phyloP scores from a whole-genome alignment of 2,113 vertebrate species.

The Myiagra hebetior region DNA sequence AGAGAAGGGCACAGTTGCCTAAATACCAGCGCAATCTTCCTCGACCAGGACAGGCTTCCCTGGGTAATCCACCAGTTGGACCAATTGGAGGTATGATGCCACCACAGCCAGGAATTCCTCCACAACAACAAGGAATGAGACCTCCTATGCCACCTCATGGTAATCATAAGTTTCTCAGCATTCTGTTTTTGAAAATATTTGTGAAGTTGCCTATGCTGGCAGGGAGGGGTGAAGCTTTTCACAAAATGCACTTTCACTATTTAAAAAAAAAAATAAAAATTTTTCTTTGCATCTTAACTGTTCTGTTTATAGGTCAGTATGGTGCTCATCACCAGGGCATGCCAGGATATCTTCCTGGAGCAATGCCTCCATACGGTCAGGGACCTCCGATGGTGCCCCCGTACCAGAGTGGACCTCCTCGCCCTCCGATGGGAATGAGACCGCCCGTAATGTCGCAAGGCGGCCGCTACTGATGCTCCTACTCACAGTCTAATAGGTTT shows the following conservation, averaged over 20 bases:
- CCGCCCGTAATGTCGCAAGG: constrained; percentile 98
- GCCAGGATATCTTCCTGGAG: constrained; percentile 93
- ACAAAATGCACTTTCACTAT: neutral
- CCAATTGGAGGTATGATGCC: constrained; percentile 92
- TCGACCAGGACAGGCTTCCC: constrained; percentile 85
- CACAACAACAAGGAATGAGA: constrained; percentile 92
- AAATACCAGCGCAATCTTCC: constrained; percentile 94
- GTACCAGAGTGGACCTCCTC: constrained; percentile 93
- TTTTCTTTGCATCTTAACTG: constrained; percentile 42
- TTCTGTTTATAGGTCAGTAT: constrained; percentile 88
- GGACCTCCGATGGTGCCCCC: constrained; percentile 94
- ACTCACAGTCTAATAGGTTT: constrained; percentile 90
- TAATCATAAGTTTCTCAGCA: constrained; percentile 52
- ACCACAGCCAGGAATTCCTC: constrained; percentile 85
- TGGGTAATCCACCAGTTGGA: constrained; percentile 84
- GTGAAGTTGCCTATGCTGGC: neutral
- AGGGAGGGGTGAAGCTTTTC: neutral
- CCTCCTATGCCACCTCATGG: constrained; percentile 87
- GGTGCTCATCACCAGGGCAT: constrained; percentile 94
- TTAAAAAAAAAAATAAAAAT: neutral
- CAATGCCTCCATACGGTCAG: constrained; percentile 94
- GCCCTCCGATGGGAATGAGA: constrained; percentile 95
- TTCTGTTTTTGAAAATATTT: neutral
- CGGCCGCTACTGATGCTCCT: constrained; percentile 94
- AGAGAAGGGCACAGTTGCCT: constrained; percentile 91